These are phyloP conservation scores for Limenitis camilla DNA, from an alignment of 2,888 invertebrate genomes.

Conservation along the genomic window DNA sequence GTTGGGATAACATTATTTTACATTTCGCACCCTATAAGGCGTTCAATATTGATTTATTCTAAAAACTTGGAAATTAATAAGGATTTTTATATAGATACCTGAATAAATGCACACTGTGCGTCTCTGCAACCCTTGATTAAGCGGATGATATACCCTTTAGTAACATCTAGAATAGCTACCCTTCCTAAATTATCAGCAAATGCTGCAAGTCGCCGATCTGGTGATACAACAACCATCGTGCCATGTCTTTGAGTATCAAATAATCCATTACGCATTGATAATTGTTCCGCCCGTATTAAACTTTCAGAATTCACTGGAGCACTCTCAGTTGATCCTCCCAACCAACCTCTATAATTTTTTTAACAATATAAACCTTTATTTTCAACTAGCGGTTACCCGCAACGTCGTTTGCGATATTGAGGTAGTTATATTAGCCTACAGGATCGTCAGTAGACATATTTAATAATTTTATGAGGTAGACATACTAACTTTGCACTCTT, in stretches of 20 bases:
- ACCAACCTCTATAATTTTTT: conserved; percentile 51
- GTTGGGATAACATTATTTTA: too few relatives aligned
- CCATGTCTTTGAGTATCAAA: conserved; percentile 87
- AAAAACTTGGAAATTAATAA: conserved; percentile 43
- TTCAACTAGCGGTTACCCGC: too few relatives aligned
- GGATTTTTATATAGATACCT: conserved; percentile 64
- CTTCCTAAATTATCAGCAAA: conserved; percentile 91
- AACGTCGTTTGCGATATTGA: too few relatives aligned
- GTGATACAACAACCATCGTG: conserved; percentile 80
- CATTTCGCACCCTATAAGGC: too few relatives aligned
- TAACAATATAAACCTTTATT: too few relatives aligned
- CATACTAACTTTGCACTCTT: too few relatives aligned
- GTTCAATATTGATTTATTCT: too few relatives aligned
- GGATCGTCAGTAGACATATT: too few relatives aligned
- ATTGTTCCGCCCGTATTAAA: conserved; percentile 79
- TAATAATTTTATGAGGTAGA: too few relatives aligned
- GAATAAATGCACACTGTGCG: conserved; percentile 95
- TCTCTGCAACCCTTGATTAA: conserved; percentile 98
- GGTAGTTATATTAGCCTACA: too few relatives aligned
- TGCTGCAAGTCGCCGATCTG: conserved; percentile 85
- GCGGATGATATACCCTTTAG: conserved; percentile 83
- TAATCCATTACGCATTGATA: conserved; percentile 86
- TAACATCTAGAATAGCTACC: conserved; percentile 88
- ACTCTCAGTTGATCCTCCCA: conserved; percentile 48
- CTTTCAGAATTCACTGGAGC: conserved; percentile 49